Percentiles rank a stretch among this genome's conserved stretches.
Evolutionary conservation across 53 echinoderm and acorn worm genomes (phyloP).

Genomic region (Arbacia lixula): DNA sequence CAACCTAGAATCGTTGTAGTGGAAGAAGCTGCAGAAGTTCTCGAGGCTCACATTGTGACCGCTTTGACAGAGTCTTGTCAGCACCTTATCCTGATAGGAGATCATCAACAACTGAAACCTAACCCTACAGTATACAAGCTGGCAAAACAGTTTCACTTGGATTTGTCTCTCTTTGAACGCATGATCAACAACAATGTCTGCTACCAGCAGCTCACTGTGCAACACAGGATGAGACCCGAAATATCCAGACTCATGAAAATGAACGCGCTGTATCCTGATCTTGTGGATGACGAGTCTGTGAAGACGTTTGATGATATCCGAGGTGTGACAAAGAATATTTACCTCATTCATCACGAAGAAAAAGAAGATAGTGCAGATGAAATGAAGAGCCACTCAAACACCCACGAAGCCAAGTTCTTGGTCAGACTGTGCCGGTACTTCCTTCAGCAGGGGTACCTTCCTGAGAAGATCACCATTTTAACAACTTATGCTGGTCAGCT

Average conservation of each 20-base stretch:
- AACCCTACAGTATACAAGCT: constrained; percentile 91
- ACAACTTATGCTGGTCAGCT: constrained; percentile 86
- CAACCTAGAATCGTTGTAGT: constrained; percentile 85
- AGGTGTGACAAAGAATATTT: constrained; percentile 76
- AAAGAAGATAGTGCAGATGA: constrained; percentile 67
- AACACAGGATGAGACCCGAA: constrained; percentile 96
- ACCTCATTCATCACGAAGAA: constrained; percentile 76
- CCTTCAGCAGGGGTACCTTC: constrained; percentile 80
- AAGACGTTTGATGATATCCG: constrained; percentile 61
- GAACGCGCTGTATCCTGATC: constrained; percentile 75
- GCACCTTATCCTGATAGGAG: constrained; percentile 93
- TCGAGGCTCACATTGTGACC: constrained; percentile 92
- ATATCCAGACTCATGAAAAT: constrained; percentile 76
- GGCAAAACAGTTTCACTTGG: constrained; percentile 81
- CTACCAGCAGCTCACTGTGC: constrained; percentile 60
- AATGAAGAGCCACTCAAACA: constrained; percentile 81
- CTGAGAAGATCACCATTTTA: constrained; percentile 80
- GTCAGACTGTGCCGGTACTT: constrained; percentile 78
- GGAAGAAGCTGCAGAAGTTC: constrained; percentile 93
- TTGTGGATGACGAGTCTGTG: constrained; percentile 77
- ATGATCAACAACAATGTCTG: constrained; percentile 80
- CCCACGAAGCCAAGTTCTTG: constrained; percentile 74
- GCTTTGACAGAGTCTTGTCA: constrained; percentile 74
- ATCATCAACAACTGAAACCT: constrained; percentile 92
- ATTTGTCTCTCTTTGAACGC: constrained; percentile 91